phyloP scores from a whole-genome alignment of 2,888 invertebrate genomes.

The Scotopteryx bipunctaria region DNA sequence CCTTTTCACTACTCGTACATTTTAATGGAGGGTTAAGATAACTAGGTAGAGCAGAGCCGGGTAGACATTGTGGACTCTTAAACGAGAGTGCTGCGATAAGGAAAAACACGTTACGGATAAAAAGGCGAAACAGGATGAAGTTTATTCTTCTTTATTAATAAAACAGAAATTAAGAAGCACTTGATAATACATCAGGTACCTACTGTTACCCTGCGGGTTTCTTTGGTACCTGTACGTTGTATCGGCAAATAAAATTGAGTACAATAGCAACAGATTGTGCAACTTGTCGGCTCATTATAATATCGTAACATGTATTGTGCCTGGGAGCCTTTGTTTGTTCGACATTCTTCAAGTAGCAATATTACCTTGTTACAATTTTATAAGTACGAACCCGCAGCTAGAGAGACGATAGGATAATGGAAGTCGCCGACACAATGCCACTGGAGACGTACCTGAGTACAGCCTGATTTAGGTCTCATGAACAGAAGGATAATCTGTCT shows the following conservation, averaged over 20 bases:
- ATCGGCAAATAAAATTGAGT: background rate
- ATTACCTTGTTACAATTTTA: constrained; percentile 1
- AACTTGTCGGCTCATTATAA: background rate
- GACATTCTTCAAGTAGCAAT: constrained; percentile 1
- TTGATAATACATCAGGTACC: too few species aligned
- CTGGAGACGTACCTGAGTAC: too few species aligned
- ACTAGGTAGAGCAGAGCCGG: background rate
- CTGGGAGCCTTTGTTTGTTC: background rate
- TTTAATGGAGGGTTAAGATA: background rate
- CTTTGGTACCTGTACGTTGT: too few species aligned
- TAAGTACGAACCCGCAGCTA: background rate
- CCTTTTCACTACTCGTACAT: constrained; percentile 1
- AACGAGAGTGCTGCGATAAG: background rate
- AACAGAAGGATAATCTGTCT: too few species aligned
- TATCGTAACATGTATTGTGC: background rate
- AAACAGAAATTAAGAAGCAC: background rate
- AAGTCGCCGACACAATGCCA: too few species aligned
- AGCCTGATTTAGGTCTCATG: too few species aligned
- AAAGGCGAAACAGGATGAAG: background rate
- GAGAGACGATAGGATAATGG: background rate
- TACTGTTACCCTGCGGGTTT: too few species aligned
- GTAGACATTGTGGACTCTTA: constrained; percentile 1
- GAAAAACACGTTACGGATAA: constrained; percentile 3
- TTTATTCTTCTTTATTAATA: too few species aligned
- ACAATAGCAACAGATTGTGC: background rate